phyloP scores from a whole-genome alignment of 2,888 invertebrate genomes.

The Sclerodermus sp. region DNA sequence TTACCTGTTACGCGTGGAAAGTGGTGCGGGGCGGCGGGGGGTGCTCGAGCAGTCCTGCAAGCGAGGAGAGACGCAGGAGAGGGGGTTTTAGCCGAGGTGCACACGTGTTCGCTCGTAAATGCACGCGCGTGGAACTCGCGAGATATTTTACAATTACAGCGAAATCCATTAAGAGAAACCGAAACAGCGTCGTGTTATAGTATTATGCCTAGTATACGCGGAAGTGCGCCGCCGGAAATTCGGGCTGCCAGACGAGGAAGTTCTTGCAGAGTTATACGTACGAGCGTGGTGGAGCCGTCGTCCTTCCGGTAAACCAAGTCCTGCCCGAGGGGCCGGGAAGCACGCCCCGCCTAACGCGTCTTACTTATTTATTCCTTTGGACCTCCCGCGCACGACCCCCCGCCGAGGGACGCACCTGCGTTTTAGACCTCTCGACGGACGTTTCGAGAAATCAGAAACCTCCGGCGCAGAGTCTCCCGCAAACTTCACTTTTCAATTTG shows the following conservation, averaged over 20 bases:
- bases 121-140: slow-evolving; percentile 38
- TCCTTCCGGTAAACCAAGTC: slow-evolving; percentile 21
- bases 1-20: slow-evolving; percentile 24
- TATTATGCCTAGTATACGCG: slow-evolving; percentile 7
- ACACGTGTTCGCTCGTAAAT: slow-evolving; percentile 28
- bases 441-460: too few relatives aligned
- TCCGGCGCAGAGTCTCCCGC: too few relatives aligned
- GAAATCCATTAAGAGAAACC: slow-evolving; percentile 52
- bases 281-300: slow-evolving; percentile 11
- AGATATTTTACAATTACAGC: slow-evolving; percentile 53
- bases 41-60: too few relatives aligned
- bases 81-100: slow-evolving; percentile 9
- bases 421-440: background rate
- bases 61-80: too few relatives aligned
- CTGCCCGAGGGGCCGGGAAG: slow-evolving; percentile 19
- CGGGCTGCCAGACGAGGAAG: slow-evolving; percentile 26
- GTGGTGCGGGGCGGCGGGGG: slow-evolving; percentile 16
- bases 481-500: too few relatives aligned
- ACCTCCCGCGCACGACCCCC: slow-evolving; percentile 11
- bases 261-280: slow-evolving; percentile 31
- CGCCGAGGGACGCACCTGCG: background rate
- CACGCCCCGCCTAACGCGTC: slow-evolving; percentile 23
- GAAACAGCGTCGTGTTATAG: slow-evolving; percentile 22
- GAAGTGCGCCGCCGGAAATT: slow-evolving; percentile 24
- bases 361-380: slow-evolving; percentile 30